A percentile compares a stretch with the other conserved stretches of the same genome.
These are phyloP conservation scores for Heliothis peltigera DNA, from an alignment of 2,888 invertebrate species.

Conservation along the genomic window DNA sequence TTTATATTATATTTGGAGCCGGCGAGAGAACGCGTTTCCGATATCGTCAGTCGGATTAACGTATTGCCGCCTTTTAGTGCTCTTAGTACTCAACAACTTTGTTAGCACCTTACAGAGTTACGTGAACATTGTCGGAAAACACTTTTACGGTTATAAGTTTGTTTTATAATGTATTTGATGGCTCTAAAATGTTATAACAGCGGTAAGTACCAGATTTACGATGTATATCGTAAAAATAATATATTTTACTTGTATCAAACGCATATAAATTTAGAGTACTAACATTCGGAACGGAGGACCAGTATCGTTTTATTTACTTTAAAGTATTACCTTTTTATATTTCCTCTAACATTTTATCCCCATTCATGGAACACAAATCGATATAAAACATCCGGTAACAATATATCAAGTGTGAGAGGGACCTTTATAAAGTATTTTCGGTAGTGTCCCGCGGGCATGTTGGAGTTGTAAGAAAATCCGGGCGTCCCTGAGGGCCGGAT, in stretches of 20 bases:
- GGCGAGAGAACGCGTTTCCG: constrained; percentile 72
- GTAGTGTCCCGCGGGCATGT: constrained; percentile 77
- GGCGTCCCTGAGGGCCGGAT: constrained; percentile 72
- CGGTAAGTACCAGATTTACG: constrained; percentile 53
- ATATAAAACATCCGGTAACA: constrained; percentile 79
- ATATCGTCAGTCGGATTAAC: constrained; percentile 85
- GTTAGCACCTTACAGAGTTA: constrained; percentile 76
- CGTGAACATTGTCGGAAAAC: constrained; percentile 62
- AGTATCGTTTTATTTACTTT: constrained; percentile 54
- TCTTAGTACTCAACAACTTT: constrained; percentile 76
- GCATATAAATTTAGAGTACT: constrained; percentile 39
- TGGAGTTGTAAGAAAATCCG: constrained; percentile 75
- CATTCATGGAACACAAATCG: constrained; percentile 73
- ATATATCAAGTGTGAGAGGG: constrained; percentile 77
- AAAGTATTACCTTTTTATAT: constrained; percentile 59
- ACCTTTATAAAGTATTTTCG: constrained; percentile 79
- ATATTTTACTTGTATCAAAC: constrained; percentile 50
- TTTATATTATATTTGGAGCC: constrained; percentile 85
- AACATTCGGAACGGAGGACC: constrained; percentile 19
- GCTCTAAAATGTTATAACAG: constrained; percentile 56
- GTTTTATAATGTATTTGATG: constrained; percentile 62
- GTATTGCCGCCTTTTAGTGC: constrained; percentile 78
- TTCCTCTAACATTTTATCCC: constrained; percentile 65
- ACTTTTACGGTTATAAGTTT: constrained; percentile 64
- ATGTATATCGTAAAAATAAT: constrained; percentile 47